phyloP scores from a whole-genome alignment of 2,888 invertebrate genomes.

The Troides oblongomaculatus region DNA sequence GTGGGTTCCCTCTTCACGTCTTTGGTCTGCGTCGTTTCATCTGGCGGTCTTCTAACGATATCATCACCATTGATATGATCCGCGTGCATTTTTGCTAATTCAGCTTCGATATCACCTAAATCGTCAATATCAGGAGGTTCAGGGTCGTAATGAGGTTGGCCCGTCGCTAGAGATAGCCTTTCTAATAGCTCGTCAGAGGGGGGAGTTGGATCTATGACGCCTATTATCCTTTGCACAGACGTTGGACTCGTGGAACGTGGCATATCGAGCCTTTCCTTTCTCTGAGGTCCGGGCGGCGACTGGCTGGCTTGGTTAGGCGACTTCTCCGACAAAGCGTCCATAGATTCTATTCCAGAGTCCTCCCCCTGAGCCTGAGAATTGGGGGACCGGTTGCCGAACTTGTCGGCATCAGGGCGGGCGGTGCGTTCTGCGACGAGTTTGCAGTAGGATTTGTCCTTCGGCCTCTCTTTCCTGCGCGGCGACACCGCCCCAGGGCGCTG shows the following conservation, averaged over 20 bases:
- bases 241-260: constrained; percentile 67
- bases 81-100: constrained; percentile 83
- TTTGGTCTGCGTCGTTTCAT: constrained; percentile 37
- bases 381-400: constrained; percentile 70
- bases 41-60: constrained; percentile 46
- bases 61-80: constrained; percentile 67
- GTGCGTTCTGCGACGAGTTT: constrained; percentile 77
- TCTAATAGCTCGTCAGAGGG: constrained; percentile 59
- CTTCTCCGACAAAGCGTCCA: constrained; percentile 96
- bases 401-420: constrained; percentile 51
- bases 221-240: constrained; percentile 73
- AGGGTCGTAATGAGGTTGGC: constrained; percentile 57
- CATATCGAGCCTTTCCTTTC: constrained; percentile 70
- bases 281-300: constrained; percentile 81
- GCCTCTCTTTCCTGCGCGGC: constrained; percentile 62
- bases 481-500: constrained; percentile 50
- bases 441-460: constrained; percentile 79
- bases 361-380: constrained; percentile 85
- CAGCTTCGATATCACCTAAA: constrained; percentile 84
- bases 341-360: constrained; percentile 94
- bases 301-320: constrained; percentile 92
- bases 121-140: constrained; percentile 74
- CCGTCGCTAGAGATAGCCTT: constrained; percentile 50
- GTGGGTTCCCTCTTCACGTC: constrained; percentile 60
- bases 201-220: constrained; percentile 57